Evolutionary conservation across 92 coral and sea anemone genomes (phyloP), one percentile per base, ranked within the genome.

Genomic region (Nematostella vectensis): DNA sequence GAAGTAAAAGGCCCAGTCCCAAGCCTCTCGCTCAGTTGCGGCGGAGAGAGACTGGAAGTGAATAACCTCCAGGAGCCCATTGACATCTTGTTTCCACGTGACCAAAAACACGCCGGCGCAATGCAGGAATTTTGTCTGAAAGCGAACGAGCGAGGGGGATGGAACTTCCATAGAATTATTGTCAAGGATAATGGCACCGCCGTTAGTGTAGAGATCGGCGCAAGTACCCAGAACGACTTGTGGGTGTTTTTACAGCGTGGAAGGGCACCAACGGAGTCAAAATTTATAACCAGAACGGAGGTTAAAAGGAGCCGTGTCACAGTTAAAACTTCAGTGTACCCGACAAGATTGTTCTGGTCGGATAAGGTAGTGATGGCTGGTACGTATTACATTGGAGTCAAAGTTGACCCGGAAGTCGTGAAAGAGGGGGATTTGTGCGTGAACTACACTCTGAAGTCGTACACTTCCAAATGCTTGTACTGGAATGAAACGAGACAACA

Each of bases 381-480:
- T 11, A 59, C 61, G 3, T 82, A 71, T 23, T 72, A 57, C 43
- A 53, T 82, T 25, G 89, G 89, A 13, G 40, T 82, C 11, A 42
- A 59, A n/a, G 25, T 16, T 13, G 65, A 59, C 17, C 22, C 55
- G 25, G 56, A 17, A n/a, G 31, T 16, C 3, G 29, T 45, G 27
- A 1, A 59, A 2, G 59, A 50, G 17, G 67, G 29, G 16, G 65
- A 70, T 18, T 54, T 71, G 48, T 36, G 42, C 15, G 51, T 6
- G 12, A 27, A 62, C 33, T 85, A 85, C 40, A 29, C 70, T 10
- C 71, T 85, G 20, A 59, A 83, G 58, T 61, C 62, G n/a, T 85
- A 65, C 39, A 53, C 62, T 27, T 65, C 94, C 3, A 85, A 80
- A 68, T 85, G 94, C 55, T 59, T 85, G 51, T 85, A 70, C 74